A percentile compares a stretch with the other conserved stretches of the same genome.
These are phyloP conservation scores for Penaeus japonicus DNA, from an alignment of 1,140 invertebrate genomes.

Conservation along the genomic window DNA sequence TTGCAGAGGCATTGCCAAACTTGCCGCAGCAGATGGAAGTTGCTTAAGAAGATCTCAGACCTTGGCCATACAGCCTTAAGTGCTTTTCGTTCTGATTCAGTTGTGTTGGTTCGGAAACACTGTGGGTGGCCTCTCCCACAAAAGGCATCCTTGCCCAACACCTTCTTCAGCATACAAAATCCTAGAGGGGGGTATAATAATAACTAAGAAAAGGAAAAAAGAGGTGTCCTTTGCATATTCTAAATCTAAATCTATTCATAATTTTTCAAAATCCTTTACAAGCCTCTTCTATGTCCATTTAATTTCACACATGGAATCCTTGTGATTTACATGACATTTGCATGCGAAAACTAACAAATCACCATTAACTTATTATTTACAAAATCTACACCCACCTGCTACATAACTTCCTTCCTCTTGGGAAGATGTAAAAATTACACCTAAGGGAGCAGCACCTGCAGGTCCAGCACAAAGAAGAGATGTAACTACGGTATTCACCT, in stretches of 20 bases:
- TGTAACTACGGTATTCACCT: not conserved
- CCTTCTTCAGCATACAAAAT: not conserved
- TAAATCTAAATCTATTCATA: not conserved
- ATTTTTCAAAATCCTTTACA: not conserved
- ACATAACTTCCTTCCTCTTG: not conserved
- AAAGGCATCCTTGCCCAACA: not conserved
- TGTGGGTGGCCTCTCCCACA: not conserved
- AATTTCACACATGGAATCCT: too few relatives aligned
- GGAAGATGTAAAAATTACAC: constrained; percentile 10
- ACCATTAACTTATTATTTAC: too few relatives aligned
- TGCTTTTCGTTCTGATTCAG: not conserved
- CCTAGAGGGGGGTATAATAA: not conserved
- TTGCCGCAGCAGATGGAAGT: not conserved
- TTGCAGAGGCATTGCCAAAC: constrained; percentile 15
- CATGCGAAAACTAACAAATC: too few relatives aligned
- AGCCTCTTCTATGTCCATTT: not conserved
- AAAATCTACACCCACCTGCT: not conserved
- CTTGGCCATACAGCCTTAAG: not conserved
- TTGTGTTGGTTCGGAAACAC: not conserved
- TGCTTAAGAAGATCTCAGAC: not conserved
- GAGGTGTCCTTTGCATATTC: not conserved
- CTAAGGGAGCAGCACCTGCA: not conserved
- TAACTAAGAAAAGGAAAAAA: too few relatives aligned
- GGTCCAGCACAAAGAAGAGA: constrained; percentile 3
- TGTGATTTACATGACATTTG: too few relatives aligned